Percentiles rank a stretch among this genome's conserved stretches.
These are phyloP conservation scores for Selenia dentaria DNA, from an alignment of 2,888 invertebrate genomes.

Conservation along the genomic window DNA sequence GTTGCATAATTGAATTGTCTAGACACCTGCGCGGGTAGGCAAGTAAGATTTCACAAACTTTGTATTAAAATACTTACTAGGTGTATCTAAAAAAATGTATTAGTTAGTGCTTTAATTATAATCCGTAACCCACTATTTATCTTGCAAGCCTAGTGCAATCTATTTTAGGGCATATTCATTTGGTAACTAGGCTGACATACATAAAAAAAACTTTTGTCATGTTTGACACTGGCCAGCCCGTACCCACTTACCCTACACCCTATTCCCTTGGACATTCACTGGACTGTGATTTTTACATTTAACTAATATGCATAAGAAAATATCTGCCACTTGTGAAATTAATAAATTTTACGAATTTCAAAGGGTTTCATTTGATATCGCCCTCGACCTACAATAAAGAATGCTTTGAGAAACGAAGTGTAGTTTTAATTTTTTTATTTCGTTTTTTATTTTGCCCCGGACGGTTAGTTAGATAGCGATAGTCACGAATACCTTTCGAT, in stretches of 20 bases:
- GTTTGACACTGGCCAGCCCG: conserved; percentile 31
- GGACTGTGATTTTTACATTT: conserved; percentile 24
- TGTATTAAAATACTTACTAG: too few relatives aligned
- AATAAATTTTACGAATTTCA: conserved; percentile 69
- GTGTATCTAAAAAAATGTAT: too few relatives aligned
- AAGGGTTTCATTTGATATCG: conserved; percentile 80
- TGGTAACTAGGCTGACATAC: too few relatives aligned
- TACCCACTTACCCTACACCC: conserved; percentile 39
- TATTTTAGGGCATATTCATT: too few relatives aligned
- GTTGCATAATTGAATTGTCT: too few relatives aligned
- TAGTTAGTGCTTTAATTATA: too few relatives aligned
- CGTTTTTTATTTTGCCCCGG: conserved; percentile 41
- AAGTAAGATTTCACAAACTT: too few relatives aligned
- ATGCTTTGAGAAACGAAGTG: conserved; percentile 68
- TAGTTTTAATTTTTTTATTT: conserved; percentile 74
- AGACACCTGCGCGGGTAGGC: too few relatives aligned
- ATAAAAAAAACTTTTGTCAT: too few relatives aligned
- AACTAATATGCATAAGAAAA: conserved; percentile 37
- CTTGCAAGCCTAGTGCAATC: too few relatives aligned
- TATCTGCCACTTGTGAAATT: conserved; percentile 47
- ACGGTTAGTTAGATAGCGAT: conserved; percentile 28
- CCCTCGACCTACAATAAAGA: conserved; percentile 77
- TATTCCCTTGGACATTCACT: conserved; percentile 45
- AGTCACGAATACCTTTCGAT: conserved; percentile 57
- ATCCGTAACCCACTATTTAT: too few relatives aligned